Percentiles rank a stretch among this genome's conserved stretches.
Conservation (phyloP, 2,888 invertebrate species). For the Callosobruchus maculatus region DNA sequence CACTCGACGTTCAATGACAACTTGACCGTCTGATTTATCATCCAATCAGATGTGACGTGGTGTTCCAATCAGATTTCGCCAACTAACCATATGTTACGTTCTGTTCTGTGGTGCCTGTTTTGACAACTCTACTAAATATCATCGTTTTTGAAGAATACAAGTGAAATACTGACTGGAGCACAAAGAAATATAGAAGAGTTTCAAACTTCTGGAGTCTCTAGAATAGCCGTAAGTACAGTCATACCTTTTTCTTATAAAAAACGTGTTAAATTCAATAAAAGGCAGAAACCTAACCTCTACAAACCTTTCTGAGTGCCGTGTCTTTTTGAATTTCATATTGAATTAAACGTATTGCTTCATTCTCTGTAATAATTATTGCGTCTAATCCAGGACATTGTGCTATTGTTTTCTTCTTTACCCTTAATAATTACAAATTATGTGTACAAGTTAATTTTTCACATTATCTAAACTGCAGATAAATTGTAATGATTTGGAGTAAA, state of each 20-base stretch:
- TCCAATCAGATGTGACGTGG: neutral
- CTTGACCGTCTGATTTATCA: neutral
- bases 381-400: too few relatives aligned
- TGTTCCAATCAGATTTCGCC: neutral
- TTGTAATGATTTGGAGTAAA: too few relatives aligned
- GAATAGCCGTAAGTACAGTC: neutral
- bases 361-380: too few relatives aligned
- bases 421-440: too few relatives aligned
- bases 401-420: too few relatives aligned
- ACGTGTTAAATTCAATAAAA: neutral
- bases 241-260: neutral
- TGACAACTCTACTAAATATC: neutral
- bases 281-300: neutral
- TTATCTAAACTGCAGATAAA: too few relatives aligned
- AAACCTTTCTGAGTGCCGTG: neutral
- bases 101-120: conserved; percentile 1
- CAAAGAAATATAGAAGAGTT: neutral
- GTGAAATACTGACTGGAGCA: neutral
- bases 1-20: neutral
- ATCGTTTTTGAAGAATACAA: neutral
- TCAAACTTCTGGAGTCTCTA: neutral
- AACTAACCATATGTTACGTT: conserved; percentile 2
- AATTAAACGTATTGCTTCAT: neutral
- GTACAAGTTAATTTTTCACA: too few relatives aligned
- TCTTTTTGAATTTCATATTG: neutral